Base-by-base conservation (phyloP, 2,888 invertebrate genomes). In the Noctua janthe region DNA sequence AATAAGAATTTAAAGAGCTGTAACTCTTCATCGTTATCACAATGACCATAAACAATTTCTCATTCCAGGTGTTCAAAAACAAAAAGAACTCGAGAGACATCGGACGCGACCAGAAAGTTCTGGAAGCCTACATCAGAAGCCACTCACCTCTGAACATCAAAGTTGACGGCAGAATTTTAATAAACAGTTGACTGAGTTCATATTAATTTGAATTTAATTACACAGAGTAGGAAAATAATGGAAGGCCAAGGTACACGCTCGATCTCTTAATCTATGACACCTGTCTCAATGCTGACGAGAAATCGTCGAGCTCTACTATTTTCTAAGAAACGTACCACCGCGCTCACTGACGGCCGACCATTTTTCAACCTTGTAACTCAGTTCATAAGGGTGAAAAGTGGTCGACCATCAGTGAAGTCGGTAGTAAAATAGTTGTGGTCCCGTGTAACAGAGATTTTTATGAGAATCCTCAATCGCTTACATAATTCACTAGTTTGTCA, bases 141-240 rank as follows among this genome's bases (percentile, higher is more conserved):
- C 94, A 97, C 86, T 97, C 97, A 11, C 98, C 98, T 0, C 90
- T 98, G 3, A 95, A 96, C 69, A 90, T 96, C 20, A 96, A 95
- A 1, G 90, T 93, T 0, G 97, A 97, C 20, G 97, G 97, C 62
- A 95, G 98, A 88, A 97, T 97, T 5, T 89, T 90, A 74, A 94
- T 97, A 67, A 89, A 90, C 70, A 90, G 91, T 81, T 93, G 89
- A 93, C 80, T 76, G 75, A 76, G 10, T 74, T 85, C 75, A 78
- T 47, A 62, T 59, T 62, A n/a, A 54, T 39, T 56, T 17, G n/a
- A 71, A 35, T 74, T 35, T 8, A 78, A 70, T 74, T 49, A 59
- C 73, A 85, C 75, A 73, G 72, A 76, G 75, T 17, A 86, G 66
- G 69, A 10, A 76, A 29, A 59, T 56, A 75, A 85, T 88, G 75